These are phyloP conservation scores for Thrips palmi DNA, from an alignment of 1,140 invertebrate species.

Conservation along the genomic window DNA sequence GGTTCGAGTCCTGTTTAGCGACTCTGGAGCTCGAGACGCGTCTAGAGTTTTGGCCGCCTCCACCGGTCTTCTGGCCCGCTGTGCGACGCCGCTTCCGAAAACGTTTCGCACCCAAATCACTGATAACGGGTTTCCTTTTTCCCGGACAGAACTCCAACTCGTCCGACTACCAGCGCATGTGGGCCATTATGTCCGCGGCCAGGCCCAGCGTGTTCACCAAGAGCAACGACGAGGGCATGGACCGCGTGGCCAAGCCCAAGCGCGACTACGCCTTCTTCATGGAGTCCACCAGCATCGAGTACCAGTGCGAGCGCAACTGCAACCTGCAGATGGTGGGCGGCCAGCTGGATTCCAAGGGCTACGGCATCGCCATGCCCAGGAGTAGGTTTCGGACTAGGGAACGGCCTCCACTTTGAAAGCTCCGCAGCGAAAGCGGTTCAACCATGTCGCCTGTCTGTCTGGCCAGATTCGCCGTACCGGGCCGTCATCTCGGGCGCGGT, in stretches of 20 bases:
- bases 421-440: no score
- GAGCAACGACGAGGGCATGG: conserved; percentile 65
- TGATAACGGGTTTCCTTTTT: no score
- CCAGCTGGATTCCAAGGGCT: conserved; percentile 59
- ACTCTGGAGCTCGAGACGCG: no score
- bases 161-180: conserved; percentile 56
- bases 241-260: conserved; percentile 52
- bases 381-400: conserved; percentile 28
- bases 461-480: conserved; percentile 48
- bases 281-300: conserved; percentile 69
- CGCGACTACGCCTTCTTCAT: conserved; percentile 59
- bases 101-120: no score
- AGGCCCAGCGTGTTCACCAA: conserved; percentile 64
- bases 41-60: no score
- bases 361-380: conserved; percentile 58
- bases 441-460: conserved; percentile 7
- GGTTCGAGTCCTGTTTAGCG: no score
- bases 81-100: no score
- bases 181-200: conserved; percentile 63
- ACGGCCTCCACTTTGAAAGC: no score
- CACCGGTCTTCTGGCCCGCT: no score
- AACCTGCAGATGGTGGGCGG: conserved; percentile 60
- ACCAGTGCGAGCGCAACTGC: conserved; percentile 54
- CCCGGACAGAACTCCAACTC: conserved; percentile 43
- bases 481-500: conserved; percentile 54